Base-by-base conservation (phyloP, 2,888 invertebrate genomes). In the Steinernema carpocapsae region DNA sequence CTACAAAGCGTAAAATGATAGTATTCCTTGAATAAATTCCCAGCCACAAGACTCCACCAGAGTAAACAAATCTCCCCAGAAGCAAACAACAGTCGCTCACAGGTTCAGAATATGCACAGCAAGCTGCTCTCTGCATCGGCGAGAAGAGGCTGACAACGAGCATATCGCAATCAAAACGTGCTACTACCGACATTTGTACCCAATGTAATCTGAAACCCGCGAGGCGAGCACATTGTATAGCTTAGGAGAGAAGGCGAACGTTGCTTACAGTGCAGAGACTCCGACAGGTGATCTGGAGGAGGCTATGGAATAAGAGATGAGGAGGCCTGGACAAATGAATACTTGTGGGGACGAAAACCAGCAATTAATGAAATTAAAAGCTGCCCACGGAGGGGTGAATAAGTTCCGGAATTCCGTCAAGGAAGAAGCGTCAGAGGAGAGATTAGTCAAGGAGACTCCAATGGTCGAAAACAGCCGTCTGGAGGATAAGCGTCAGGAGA, bases 101-200 rank as follows among this genome's bases (percentile, higher is more conserved):
- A 19, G 56, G 26, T 56, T 14, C 6, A 12, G 22, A 24, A 14
- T 3, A 12, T 26, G 56, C 26, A 17, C 24, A 3, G n/a, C 14
- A 43, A n/a, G 51, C 7, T 10, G 56, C 26, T 12, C 22, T 24
- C 22, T 56, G 24, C 24, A 56, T 56, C 56, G 24, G 3, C 56
- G 51, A 10, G 51, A n/a, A n/a, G n/a, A n/a, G n/a, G n/a, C n/a
- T n/a, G n/a, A n/a, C n/a, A n/a, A n/a, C 51, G 14, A 10, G 56
- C 56, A 22, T 56, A 56, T 56, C 26, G 56, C 26, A 56, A 14
- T 56, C 56, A 24, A 56, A 56, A 56, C 56, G 56, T 56, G 56
- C 56, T 26, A 24, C 56, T 56, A 56, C 26, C 56, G 56, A 56
- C 56, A 56, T 56, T 56, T 22, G 56, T 56, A 24, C 24, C 56